Base-by-base conservation (phyloP, 2,113 vertebrate species). In the Prunella fulvescens region DNA sequence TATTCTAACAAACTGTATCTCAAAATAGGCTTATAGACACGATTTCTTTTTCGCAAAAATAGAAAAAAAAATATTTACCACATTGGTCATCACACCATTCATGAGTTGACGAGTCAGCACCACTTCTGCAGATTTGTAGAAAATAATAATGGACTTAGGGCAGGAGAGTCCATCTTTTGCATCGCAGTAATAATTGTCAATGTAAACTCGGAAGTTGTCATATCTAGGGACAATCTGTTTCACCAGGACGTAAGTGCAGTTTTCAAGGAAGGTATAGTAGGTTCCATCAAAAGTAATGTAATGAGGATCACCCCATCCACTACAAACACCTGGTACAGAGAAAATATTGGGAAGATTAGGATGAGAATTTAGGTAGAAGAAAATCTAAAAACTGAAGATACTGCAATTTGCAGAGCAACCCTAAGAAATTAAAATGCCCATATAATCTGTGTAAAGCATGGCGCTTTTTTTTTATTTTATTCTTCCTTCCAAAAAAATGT, bases 241-340 rank as follows among this genome's bases (percentile, higher is more conserved):
- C 90, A 99, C 98, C 86, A 99, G 96, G 81, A 99, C 98, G 0
- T 99, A 99, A 4, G 98, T 98, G 95, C 99, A 99, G 69, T 98
- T 98, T 90, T 98, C 94, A 45, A 98, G 95, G 97, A 99, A 99
- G 25, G 88, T 97, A 40, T 99, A 99, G 53, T 97, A 96, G 40
- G 44, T 97, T 91, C 99, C 99, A 69, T 99, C 99, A 37, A 99
- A 99, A 20, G 99, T 99, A 62, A 98, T 86, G 76, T 98, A 99
- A 95, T 99, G 98, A 31, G 97, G 97, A 82, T 97, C 97, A 16
- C 98, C 97, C 98, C 98, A 99, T 90, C 98, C 98, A 24, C 92
- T 98, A 95, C 99, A 99, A 29, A 98, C 97, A 95, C 99, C 99
- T 99, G 96, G 31, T 10, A 69, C 28, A 73, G 33, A 86, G 39